Conservation (phyloP, 2,888 invertebrate species). For the Branchipolynoe longqiensis region DNA sequence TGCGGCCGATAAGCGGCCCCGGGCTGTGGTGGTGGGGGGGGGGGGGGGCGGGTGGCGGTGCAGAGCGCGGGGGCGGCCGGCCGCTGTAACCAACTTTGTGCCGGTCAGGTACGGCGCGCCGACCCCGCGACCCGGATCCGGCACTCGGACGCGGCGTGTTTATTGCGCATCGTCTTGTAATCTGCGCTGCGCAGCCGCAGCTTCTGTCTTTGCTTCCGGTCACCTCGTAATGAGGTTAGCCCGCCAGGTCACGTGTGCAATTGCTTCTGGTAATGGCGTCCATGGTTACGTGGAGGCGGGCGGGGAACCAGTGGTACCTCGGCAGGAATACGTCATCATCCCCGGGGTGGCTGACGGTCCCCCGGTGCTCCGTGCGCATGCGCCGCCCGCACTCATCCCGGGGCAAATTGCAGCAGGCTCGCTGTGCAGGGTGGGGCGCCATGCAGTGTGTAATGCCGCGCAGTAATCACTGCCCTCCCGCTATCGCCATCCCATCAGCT, state of each 20-base stretch:
- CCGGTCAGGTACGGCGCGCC: neutral
- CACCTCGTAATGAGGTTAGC: conserved; percentile 26
- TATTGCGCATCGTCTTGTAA: conserved; percentile 49
- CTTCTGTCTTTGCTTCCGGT: conserved; percentile 25
- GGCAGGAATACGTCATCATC: conserved; percentile 16
- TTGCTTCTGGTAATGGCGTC: conserved; percentile 17
- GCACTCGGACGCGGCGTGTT: conserved; percentile 3
- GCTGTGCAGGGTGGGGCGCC: no score
- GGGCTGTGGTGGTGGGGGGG: neutral
- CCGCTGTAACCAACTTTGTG: neutral
- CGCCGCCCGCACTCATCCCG: no score
- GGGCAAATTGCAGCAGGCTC: no score
- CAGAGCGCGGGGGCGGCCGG: neutral
- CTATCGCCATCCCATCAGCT: no score
- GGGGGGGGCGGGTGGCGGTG: neutral
- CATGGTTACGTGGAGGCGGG: conserved; percentile 1
- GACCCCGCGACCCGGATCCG: neutral
- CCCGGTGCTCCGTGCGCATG: no score
- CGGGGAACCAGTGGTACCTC: neutral
- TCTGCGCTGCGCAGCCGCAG: conserved; percentile 14
- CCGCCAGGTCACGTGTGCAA: conserved; percentile 8
- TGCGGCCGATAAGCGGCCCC: neutral
- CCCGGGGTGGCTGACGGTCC: no score
- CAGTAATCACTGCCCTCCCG: no score
- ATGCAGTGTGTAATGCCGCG: no score